Evolutionary conservation across 2,113 vertebrate genomes (phyloP), one percentile per base, ranked within the genome.

Genomic region (Pampusana beccarii): DNA sequence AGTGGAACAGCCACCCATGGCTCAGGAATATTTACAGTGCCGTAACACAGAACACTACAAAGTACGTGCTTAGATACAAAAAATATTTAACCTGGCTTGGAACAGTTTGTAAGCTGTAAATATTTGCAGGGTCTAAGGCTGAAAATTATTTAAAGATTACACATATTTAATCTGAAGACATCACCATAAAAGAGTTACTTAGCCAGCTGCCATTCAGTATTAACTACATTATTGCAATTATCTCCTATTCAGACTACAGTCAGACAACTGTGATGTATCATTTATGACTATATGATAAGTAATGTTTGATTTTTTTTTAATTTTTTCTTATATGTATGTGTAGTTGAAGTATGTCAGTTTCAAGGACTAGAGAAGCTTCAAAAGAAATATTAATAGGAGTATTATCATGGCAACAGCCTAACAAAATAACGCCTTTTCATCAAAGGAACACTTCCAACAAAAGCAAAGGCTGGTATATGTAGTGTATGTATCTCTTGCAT

Each of bases 191-290:
- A 74, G 46, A 65, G 31, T 84, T 28, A 50, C 40, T 93, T 87
- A 56, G 6, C 50, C 1, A 0, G 28, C 31, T 91, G 67, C 19
- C 71, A 66, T 82, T 85, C 62, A 24, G 6, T 82, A 70, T 87
- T 94, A 85, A 61, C 57, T 64, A 71, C 11, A 36, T 91, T 87
- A 65, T 25, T 96, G 48, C 42, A 91, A 69, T 92, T 81, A 82
- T 75, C 31, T 61, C 19, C 61, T 72, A 24, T 73, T 88, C 93
- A 65, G 44, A 81, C 38, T 72, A 62, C 34, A 79, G 56, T 53
- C 80, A 96, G 91, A 75, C n/a, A 83, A 90, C 74, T 82, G 17
- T 95, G 53, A 84, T 92, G 28, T 79, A 85, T 91, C 48, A 89
- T 93, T 94, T 81, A 87, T 91, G 36, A 79, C 26, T 85, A 21